These are phyloP conservation scores for Cephus nigrinus DNA, from an alignment of 2,888 invertebrate genomes.

Conservation along the genomic window DNA sequence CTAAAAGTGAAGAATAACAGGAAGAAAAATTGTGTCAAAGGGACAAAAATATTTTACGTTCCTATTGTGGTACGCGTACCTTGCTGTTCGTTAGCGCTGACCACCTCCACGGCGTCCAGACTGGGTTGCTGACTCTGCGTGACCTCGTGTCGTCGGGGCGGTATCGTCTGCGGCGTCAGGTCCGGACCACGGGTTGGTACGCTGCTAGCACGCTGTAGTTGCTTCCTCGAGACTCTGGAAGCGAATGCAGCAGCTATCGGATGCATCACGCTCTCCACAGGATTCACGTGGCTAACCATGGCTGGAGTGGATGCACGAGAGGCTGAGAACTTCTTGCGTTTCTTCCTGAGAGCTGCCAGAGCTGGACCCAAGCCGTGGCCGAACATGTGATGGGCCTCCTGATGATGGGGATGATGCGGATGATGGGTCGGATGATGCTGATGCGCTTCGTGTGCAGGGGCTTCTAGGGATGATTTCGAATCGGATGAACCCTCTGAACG, in stretches of 20 bases:
- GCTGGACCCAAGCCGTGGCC: constrained; percentile 65
- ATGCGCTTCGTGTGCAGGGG: constrained; percentile 34
- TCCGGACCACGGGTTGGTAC: constrained; percentile 73
- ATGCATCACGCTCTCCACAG: constrained; percentile 42
- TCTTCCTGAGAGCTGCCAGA: constrained; percentile 80
- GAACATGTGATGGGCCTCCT: constrained; percentile 47
- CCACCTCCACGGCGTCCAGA: constrained; percentile 52
- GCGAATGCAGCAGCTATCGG: constrained; percentile 35
- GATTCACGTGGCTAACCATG: constrained; percentile 64
- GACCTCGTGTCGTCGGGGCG: constrained; percentile 70
- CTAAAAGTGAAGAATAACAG: constrained; percentile 7
- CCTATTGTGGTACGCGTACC: constrained; percentile 17
- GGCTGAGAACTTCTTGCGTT: constrained; percentile 86
- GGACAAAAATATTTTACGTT: not conserved
- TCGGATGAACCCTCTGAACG: constrained; percentile 74
- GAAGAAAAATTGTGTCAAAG: constrained; percentile 8
- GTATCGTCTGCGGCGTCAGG: constrained; percentile 55
- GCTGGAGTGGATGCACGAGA: constrained; percentile 75
- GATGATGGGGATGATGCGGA: constrained; percentile 43
- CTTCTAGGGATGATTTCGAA: constrained; percentile 76
- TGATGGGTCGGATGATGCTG: constrained; percentile 46
- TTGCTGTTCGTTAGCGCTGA: constrained; percentile 38
- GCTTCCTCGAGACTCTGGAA: constrained; percentile 52
- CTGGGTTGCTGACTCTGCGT: constrained; percentile 74
- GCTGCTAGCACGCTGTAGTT: constrained; percentile 78